Evolutionary conservation across 2,797 vertebrate species (phyloP).

Genomic region (Threskiornis aethiopicus): DNA sequence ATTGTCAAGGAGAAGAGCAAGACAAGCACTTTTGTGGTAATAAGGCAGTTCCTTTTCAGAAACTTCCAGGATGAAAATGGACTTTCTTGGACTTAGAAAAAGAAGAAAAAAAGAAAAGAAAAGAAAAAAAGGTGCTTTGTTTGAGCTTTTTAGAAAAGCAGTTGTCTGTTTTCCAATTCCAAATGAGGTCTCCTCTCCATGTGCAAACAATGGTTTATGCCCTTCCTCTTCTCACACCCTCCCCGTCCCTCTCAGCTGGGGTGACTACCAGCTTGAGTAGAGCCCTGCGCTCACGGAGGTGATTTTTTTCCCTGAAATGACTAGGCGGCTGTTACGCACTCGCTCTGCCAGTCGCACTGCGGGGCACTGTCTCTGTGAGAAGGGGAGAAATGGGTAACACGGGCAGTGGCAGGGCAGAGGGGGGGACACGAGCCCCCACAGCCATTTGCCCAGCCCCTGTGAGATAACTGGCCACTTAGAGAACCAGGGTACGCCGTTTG

Average conservation of each 20-base stretch:
- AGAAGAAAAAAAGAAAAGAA: too few species aligned
- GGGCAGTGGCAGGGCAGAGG: background rate
- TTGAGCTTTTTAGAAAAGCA: background rate
- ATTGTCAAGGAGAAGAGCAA: background rate
- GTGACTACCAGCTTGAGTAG: background rate
- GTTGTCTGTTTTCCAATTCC: background rate
- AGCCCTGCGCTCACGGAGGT: background rate
- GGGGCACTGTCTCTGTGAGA: background rate
- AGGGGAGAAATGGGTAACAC: background rate
- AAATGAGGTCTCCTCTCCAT: background rate
- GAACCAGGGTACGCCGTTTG: background rate
- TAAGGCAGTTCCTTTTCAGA: background rate
- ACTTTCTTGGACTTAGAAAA: background rate
- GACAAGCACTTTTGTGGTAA: background rate
- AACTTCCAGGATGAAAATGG: background rate
- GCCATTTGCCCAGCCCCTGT: background rate
- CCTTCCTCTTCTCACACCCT: background rate
- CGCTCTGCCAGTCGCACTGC: background rate
- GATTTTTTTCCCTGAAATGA: background rate
- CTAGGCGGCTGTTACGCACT: rapidly evolving
- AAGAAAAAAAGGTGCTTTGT: background rate
- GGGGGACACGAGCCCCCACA: background rate
- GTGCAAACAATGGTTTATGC: background rate
- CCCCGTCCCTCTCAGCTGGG: background rate
- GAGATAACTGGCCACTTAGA: background rate